Evolutionary conservation across 2,888 invertebrate species (phyloP).

Genomic region (Hemaris fuciformis): DNA sequence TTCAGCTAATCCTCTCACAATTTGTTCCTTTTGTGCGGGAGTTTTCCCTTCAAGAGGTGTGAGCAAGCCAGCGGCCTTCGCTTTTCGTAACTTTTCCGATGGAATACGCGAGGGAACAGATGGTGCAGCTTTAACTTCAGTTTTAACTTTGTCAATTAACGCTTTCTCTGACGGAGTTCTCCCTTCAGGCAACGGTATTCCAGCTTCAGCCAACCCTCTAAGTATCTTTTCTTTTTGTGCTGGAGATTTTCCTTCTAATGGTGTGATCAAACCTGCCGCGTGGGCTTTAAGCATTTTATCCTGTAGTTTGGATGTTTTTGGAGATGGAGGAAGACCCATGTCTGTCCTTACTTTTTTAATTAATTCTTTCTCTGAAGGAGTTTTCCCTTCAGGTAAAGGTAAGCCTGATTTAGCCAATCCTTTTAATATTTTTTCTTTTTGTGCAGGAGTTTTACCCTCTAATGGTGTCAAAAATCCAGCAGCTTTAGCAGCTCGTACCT

Average conservation of each 20-base stretch:
- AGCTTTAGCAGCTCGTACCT: constrained; percentile 31
- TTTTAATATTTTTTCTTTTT: constrained; percentile 35
- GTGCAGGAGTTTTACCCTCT: constrained; percentile 29
- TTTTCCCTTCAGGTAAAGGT: constrained; percentile 25
- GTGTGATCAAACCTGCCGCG: constrained; percentile 35
- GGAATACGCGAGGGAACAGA: constrained; percentile 25
- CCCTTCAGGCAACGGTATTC: constrained; percentile 39
- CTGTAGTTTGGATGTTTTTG: not conserved
- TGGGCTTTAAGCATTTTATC: constrained; percentile 32
- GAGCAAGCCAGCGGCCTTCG: constrained; percentile 24
- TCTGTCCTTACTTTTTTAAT: constrained; percentile 22
- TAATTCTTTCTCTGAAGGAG: constrained; percentile 22
- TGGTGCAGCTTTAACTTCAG: constrained; percentile 23
- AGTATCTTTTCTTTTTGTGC: constrained; percentile 38
- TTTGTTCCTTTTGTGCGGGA: constrained; percentile 31
- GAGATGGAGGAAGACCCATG: not conserved
- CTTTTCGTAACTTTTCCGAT: constrained; percentile 29
- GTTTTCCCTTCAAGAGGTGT: constrained; percentile 32
- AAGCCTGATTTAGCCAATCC: constrained; percentile 27
- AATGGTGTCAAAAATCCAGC: constrained; percentile 30
- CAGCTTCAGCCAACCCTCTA: constrained; percentile 28
- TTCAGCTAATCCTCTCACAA: constrained; percentile 29
- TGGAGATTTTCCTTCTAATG: constrained; percentile 34
- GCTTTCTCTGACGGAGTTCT: constrained; percentile 34
- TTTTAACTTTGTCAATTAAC: constrained; percentile 22